A percentile compares a stretch with the other conserved stretches of the same genome.
These are phyloP conservation scores for Sebastes jordani DNA, from an alignment of 2,797 vertebrate genomes.

Conservation along the genomic window DNA sequence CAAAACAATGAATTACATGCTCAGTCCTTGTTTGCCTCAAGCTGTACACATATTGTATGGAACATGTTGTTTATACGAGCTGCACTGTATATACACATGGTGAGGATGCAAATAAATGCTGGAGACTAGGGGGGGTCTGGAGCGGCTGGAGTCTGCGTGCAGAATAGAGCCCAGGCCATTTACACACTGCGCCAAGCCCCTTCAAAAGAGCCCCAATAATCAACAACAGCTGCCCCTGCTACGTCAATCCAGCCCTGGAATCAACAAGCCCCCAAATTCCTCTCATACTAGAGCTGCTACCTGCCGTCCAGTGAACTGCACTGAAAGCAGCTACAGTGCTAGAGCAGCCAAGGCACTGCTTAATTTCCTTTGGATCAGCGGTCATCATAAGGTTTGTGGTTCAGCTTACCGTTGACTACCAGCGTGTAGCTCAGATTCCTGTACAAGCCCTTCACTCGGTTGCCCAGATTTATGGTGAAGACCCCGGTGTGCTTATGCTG, in stretches of 20 bases:
- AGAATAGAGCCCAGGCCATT: conserved; percentile 56
- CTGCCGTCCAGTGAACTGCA: conserved; percentile 68
- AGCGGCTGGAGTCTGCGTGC: conserved; percentile 63
- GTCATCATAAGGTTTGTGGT: conserved; percentile 25
- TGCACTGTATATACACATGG: conserved; percentile 50
- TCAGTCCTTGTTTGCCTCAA: conserved; percentile 26
- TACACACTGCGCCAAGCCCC: conserved; percentile 68
- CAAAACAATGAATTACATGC: conserved; percentile 30
- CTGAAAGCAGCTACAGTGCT: conserved; percentile 29
- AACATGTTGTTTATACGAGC: conserved; percentile 59
- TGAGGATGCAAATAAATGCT: conserved; percentile 72
- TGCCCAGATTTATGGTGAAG: conserved; percentile 86
- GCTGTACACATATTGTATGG: conserved; percentile 36
- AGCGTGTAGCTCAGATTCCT: conserved; percentile 87
- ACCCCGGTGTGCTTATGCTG: conserved; percentile 84
- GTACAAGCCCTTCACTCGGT: conserved; percentile 72
- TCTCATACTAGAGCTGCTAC: conserved; percentile 77
- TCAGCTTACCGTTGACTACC: conserved; percentile 83
- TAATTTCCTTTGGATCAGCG: conserved; percentile 50
- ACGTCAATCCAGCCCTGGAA: conserved; percentile 75
- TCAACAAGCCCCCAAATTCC: conserved; percentile 80
- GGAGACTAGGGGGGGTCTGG: conserved; percentile 39
- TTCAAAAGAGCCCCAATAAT: conserved; percentile 80
- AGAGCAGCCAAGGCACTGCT: conserved; percentile 1
- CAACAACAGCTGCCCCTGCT: conserved; percentile 80